phyloP scores from a whole-genome alignment of 2,113 vertebrate species.

The Poicephalus meyeri region DNA sequence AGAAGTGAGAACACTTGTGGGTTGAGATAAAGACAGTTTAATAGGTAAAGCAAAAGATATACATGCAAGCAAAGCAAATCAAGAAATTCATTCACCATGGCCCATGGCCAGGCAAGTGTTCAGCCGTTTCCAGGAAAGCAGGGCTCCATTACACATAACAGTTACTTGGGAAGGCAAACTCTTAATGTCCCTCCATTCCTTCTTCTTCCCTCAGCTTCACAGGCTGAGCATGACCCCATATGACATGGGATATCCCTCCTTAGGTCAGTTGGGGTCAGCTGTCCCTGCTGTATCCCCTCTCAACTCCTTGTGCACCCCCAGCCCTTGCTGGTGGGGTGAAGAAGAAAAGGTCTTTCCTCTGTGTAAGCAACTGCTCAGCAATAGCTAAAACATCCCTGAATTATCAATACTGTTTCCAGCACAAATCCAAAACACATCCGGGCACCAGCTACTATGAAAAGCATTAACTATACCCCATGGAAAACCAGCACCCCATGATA shows the following conservation, averaged over 20 bases:
- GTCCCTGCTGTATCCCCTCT: neutral
- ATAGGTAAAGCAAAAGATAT: neutral
- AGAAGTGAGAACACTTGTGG: neutral
- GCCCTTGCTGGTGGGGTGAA: neutral
- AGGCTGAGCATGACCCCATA: neutral
- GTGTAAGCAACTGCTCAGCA: neutral
- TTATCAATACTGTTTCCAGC: neutral
- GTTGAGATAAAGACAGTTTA: neutral
- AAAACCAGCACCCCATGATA: neutral
- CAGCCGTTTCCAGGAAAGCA: neutral
- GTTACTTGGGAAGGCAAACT: neutral
- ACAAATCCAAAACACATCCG: neutral
- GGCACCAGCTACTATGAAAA: neutral
- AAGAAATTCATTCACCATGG: neutral
- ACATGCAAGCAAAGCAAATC: neutral
- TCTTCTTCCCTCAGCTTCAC: neutral
- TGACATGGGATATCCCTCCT: neutral
- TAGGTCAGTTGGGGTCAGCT: neutral
- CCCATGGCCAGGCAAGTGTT: neutral
- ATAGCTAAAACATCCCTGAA: neutral
- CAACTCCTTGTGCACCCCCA: neutral
- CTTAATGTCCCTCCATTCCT: neutral
- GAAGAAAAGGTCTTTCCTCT: neutral
- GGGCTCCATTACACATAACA: neutral
- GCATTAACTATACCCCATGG: neutral